Percentiles rank a stretch among this genome's conserved stretches.
Evolutionary conservation across 2,113 vertebrate species (phyloP).

Genomic region (Cisticola juncidis): DNA sequence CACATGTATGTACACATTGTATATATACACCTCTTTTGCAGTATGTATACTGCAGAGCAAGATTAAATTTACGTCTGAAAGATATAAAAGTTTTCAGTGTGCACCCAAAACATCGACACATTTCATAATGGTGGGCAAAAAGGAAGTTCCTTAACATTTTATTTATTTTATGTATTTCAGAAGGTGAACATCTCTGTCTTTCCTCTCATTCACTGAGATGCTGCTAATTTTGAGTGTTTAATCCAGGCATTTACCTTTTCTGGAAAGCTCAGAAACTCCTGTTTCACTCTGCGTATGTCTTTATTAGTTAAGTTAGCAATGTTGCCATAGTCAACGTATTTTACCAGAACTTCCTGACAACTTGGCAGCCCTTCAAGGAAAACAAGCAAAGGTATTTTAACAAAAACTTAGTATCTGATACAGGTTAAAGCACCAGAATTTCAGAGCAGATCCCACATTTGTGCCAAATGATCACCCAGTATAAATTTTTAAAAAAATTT

Average conservation of each 20-base stretch:
- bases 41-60: not conserved
- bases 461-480: not conserved
- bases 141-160: not conserved
- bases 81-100: not conserved
- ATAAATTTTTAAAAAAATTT: fast-evolving
- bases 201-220: not conserved
- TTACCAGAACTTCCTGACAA: conserved; percentile 78
- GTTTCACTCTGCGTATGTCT: conserved; percentile 82
- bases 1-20: not conserved
- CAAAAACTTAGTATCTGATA: not conserved
- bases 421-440: not conserved
- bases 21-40: not conserved
- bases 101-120: not conserved
- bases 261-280: conserved; percentile 85
- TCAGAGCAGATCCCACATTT: not conserved
- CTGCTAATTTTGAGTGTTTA: not conserved
- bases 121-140: not conserved
- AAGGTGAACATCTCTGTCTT: not conserved
- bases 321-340: conserved; percentile 86
- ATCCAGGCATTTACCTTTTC: conserved; percentile 78
- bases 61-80: not conserved
- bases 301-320: conserved; percentile 73
- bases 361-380: conserved; percentile 78
- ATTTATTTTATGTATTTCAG: not conserved
- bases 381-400: not conserved